Conservation (phyloP, 2,797 vertebrate genomes). For the Oryzias dopingdopingensis region DNA sequence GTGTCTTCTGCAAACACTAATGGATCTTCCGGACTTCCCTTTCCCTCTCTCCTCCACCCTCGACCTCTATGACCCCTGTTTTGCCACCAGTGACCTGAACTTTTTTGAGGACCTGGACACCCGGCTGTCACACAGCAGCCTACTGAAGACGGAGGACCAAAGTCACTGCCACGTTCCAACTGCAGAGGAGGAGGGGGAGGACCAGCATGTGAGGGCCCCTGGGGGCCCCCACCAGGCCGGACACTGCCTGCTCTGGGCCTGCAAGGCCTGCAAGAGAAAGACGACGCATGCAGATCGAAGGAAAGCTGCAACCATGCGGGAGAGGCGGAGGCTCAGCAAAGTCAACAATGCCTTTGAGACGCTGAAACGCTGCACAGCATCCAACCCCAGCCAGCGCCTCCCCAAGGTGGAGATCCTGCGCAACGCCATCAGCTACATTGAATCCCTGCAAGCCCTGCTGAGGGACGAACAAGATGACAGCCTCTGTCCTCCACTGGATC, state of each 20-base stretch:
- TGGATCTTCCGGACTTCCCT: constrained; percentile 62
- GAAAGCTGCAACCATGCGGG: constrained; percentile 95
- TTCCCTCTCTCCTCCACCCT: constrained; percentile 86
- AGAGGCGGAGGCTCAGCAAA: constrained; percentile 90
- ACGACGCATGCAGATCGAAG: constrained; percentile 91
- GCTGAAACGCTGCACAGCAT: constrained; percentile 92
- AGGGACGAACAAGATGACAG: constrained; percentile 80
- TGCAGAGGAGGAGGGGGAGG: constrained; percentile 54
- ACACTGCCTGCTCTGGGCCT: constrained; percentile 94
- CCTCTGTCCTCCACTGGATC: constrained; percentile 86
- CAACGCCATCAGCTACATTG: constrained; percentile 96
- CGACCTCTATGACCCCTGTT: constrained; percentile 94
- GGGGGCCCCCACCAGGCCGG: constrained; percentile 87
- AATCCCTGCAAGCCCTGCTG: constrained; percentile 91
- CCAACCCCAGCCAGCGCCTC: constrained; percentile 93
- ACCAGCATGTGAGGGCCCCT: constrained; percentile 90
- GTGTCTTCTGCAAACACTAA: constrained; percentile 5
- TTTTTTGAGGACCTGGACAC: constrained; percentile 95
- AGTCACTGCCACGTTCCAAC: constrained; percentile 70
- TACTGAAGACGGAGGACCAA: constrained; percentile 81
- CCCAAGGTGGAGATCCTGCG: constrained; percentile 97
- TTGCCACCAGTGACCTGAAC: constrained; percentile 90
- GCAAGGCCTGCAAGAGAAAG: constrained; percentile 98
- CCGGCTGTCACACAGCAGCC: constrained; percentile 84
- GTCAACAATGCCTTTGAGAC: constrained; percentile 97